phyloP scores from a whole-genome alignment of 2,797 vertebrate species.

The Erethizon dorsatum region DNA sequence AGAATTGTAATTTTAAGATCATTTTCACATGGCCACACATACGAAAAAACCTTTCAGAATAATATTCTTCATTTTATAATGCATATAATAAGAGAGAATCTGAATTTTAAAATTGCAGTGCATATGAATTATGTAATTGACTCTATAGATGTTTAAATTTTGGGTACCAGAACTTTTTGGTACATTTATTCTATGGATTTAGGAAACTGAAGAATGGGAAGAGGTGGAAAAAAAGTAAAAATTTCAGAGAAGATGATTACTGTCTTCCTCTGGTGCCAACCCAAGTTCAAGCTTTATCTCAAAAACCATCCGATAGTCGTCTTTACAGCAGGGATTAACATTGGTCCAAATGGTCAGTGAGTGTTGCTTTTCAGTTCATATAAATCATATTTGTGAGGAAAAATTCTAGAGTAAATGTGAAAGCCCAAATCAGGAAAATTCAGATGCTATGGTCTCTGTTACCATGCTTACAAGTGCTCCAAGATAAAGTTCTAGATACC shows the following conservation, averaged over 20 bases:
- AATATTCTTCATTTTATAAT: neutral
- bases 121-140: neutral
- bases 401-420: neutral
- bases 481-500: neutral
- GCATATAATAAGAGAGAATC: neutral
- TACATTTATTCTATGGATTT: neutral
- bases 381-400: neutral
- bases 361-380: neutral
- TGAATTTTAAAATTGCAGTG: conserved; percentile 10
- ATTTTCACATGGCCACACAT: neutral
- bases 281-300: neutral
- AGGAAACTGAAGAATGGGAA: neutral
- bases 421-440: neutral
- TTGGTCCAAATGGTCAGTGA: neutral
- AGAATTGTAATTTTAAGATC: neutral
- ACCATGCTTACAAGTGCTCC: neutral
- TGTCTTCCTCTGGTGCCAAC: neutral
- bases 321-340: neutral
- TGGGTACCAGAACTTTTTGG: neutral
- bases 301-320: neutral
- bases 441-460: neutral
- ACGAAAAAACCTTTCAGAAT: neutral
- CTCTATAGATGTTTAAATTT: neutral
- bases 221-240: neutral
- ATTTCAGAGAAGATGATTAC: neutral